A percentile compares a stretch with the other conserved stretches of the same genome.
Conservation (phyloP, 2,797 vertebrate species). For the Enteromius afrohamiltoni region DNA sequence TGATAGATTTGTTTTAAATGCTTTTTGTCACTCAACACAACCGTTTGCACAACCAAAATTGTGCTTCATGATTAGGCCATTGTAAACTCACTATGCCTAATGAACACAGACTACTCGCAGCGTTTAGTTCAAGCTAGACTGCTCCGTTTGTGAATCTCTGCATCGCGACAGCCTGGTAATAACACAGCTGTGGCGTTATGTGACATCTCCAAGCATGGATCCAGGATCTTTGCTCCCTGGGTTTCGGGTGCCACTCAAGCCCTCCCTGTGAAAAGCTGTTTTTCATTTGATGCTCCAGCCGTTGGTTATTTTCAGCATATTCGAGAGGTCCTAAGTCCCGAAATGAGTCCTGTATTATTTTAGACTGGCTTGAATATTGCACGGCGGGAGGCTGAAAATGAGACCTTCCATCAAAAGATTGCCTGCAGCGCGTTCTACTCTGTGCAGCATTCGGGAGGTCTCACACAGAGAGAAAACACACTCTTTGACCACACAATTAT, state of each 20-base stretch:
- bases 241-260: slow-evolving; percentile 65
- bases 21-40: slow-evolving; percentile 47
- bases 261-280: slow-evolving; percentile 78
- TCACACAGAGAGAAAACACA: slow-evolving; percentile 83
- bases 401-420: slow-evolving; percentile 86
- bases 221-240: slow-evolving; percentile 76
- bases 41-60: slow-evolving; percentile 37
- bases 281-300: slow-evolving; percentile 78
- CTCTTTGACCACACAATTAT: slow-evolving; percentile 82
- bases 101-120: slow-evolving; percentile 47
- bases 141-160: slow-evolving; percentile 63
- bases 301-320: slow-evolving; percentile 84
- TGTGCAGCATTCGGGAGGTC: slow-evolving; percentile 77
- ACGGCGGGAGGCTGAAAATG: slow-evolving; percentile 83
- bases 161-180: slow-evolving; percentile 56
- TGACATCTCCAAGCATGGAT: slow-evolving; percentile 73
- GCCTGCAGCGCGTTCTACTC: slow-evolving; percentile 82
- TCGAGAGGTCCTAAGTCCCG: slow-evolving; percentile 83
- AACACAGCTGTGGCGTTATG: slow-evolving; percentile 71
- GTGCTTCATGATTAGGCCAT: slow-evolving; percentile 44
- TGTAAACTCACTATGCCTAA: slow-evolving; percentile 44
- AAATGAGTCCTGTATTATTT: slow-evolving; percentile 86
- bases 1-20: slow-evolving; percentile 55
- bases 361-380: slow-evolving; percentile 83
- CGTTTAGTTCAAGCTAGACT: slow-evolving; percentile 54